Conservation (phyloP, 2,113 vertebrate genomes). For the Plestiodon gilberti region DNA sequence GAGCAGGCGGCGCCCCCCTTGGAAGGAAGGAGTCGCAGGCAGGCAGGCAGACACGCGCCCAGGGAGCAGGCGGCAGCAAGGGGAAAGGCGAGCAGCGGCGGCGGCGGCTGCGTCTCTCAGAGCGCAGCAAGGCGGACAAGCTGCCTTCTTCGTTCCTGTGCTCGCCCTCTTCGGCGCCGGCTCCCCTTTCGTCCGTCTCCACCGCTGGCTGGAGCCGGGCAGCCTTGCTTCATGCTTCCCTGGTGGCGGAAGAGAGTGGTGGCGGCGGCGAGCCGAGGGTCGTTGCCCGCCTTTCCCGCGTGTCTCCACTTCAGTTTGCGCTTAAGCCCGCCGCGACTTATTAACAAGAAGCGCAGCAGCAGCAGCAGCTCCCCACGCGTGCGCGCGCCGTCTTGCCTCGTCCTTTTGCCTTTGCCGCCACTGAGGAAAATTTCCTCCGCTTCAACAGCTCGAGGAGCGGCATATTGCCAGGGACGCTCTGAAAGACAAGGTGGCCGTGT, state of each 20-base stretch:
- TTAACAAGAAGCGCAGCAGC: not conserved
- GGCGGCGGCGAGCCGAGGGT: not conserved
- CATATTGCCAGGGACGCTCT: constrained; percentile 2
- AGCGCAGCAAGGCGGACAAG: not conserved
- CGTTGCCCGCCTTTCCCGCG: not conserved
- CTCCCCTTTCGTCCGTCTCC: not conserved
- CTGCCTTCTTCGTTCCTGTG: not conserved
- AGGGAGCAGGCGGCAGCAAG: not conserved
- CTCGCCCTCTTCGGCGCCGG: not conserved
- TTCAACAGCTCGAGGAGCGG: constrained; percentile 27
- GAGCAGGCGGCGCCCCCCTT: not conserved
- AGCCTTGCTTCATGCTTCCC: constrained; percentile 7
- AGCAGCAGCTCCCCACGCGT: not conserved
- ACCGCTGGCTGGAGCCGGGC: not conserved
- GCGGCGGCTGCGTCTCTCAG: not conserved
- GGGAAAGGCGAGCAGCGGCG: not conserved
- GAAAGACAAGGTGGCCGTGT: constrained; percentile 58
- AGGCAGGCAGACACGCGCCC: not conserved
- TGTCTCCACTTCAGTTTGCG: not conserved
- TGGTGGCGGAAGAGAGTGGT: not conserved
- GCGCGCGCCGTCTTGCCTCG: not conserved
- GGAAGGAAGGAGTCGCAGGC: not conserved
- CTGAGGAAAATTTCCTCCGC: not conserved
- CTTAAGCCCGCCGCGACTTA: not conserved
- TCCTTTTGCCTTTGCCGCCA: not conserved